Percentiles rank a stretch among this genome's conserved stretches.
Evolutionary conservation across 2,113 vertebrate genomes (phyloP).

Genomic region (Myotis brandtii): DNA sequence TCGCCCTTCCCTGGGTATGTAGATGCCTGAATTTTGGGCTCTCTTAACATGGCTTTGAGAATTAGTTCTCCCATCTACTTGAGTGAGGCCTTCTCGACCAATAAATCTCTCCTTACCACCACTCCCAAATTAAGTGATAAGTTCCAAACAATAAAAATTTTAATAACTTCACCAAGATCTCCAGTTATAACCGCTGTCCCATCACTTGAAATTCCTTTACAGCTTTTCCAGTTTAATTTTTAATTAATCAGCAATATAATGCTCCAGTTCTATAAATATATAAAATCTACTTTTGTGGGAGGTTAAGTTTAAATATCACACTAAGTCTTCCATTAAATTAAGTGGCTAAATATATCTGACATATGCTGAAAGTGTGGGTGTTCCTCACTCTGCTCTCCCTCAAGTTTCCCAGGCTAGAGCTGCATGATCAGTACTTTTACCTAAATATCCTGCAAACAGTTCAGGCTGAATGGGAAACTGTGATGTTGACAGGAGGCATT

Average conservation of each 20-base stretch:
- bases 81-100: background rate
- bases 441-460: background rate
- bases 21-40: background rate
- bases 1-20: background rate
- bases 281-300: background rate
- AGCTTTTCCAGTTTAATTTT: background rate
- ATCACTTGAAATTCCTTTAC: background rate
- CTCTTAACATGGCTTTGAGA: background rate
- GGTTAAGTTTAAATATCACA: background rate
- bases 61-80: background rate
- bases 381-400: too few species aligned
- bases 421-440: rapidly evolving
- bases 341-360: too few species aligned
- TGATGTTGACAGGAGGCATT: background rate
- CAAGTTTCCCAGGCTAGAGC: background rate
- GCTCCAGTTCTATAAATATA: background rate
- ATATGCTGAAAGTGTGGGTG: background rate
- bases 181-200: background rate
- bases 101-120: background rate
- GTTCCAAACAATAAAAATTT: background rate
- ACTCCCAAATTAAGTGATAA: background rate
- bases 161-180: background rate
- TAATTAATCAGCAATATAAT: background rate
- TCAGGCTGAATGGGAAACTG: background rate
- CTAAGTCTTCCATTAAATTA: background rate